Evolutionary conservation across 2,797 vertebrate species (phyloP), one percentile per base, ranked within the genome.

Genomic region (Myotis vivesi): DNA sequence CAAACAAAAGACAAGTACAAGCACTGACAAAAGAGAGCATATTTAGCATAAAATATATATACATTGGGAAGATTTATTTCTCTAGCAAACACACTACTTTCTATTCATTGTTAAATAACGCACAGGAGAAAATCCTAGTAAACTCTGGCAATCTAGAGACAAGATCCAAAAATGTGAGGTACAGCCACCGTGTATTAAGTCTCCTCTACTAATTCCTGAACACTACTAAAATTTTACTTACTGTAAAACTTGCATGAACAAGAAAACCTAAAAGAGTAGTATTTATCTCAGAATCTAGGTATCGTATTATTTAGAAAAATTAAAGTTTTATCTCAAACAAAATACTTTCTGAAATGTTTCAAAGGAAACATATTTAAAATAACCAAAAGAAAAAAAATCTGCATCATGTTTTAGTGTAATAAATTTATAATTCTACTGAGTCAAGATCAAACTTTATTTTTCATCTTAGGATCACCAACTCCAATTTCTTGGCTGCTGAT

Each of bases 51-150:
- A 94, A 36, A 94, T 20, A 79, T 20, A 79, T 17, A 72, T n/a
- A 62, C 6, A 1, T 0, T 57, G 46, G 23, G 22, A 85, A 91
- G n/a, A 87, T 46, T 75, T 73, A 66, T 46, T 87, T 93, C 16
- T 95, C 53, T 73, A 92, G 51, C 76, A 84, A 91, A 94, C n/a
- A 85, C 28, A 41, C 38, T 84, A 84, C 5, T 62, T 41, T 91
- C 77, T 71, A 94, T 9, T 92, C 49, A 92, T 87, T 96, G 88
- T 89, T 68, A 96, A 96, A 86, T 2, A 87, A 49, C 23, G 13
- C 30, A 69, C 33, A 81, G 44, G 49, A 92, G 30, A 85, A 93
- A 93, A 53, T 66, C 49, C 25, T 30, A 84, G 17, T 57, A 75
- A 77, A 90, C 53, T 62, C 22, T 81, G 71, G 68, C 41, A 81